These are phyloP conservation scores for Lamprologus speciosus DNA, from an alignment of 2,113 vertebrate genomes.

Conservation along the genomic window DNA sequence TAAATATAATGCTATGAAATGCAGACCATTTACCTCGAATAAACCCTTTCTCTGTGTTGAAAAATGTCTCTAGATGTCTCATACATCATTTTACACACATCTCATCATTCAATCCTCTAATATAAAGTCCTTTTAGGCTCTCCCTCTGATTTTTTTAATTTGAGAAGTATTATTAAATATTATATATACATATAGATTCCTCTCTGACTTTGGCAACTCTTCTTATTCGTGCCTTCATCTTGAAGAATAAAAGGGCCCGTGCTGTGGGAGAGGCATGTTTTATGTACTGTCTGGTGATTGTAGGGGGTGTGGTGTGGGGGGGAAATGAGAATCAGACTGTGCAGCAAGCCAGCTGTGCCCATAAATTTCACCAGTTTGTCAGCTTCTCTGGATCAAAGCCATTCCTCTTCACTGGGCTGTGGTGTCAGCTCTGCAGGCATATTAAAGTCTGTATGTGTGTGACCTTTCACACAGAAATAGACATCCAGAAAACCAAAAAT, in stretches of 20 bases:
- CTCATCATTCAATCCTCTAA: neutral
- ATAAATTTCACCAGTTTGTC: conserved; percentile 36
- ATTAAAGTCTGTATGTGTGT: neutral
- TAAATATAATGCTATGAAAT: neutral
- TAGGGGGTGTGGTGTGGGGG: neutral
- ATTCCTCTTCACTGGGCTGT: neutral
- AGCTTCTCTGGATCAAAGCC: conserved; percentile 7
- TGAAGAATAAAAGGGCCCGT: neutral
- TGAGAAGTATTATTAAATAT: neutral
- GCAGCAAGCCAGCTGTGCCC: neutral
- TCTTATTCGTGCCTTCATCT: neutral
- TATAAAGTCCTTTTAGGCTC: neutral
- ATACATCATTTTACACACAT: neutral
- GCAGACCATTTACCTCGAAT: neutral
- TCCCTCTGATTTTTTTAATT: neutral
- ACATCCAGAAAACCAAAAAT: neutral
- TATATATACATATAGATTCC: neutral
- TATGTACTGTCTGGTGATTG: conserved; percentile 21
- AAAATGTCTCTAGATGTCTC: neutral
- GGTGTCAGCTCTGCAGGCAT: neutral
- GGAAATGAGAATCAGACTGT: conserved; percentile 13
- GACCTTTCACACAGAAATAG: neutral
- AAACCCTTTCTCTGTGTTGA: neutral
- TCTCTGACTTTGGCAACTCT: neutral
- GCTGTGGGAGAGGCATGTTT: neutral